A percentile compares a stretch with the other conserved stretches of the same genome.
Evolutionary conservation across 2,113 vertebrate species (phyloP).

Genomic region (Oreochromis aureus): DNA sequence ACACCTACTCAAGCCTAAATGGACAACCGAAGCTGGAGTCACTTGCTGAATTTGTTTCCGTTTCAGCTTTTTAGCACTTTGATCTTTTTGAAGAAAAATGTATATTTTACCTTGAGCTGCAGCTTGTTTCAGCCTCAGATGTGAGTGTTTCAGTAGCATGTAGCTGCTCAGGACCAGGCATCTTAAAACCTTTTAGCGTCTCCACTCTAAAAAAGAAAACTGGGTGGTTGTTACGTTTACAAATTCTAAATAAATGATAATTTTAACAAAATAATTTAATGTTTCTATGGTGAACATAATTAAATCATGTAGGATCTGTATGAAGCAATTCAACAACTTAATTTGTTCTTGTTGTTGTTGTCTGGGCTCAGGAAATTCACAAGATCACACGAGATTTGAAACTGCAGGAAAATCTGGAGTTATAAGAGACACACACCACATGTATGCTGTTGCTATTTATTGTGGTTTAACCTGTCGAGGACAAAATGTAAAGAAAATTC

Average conservation of each 20-base stretch:
- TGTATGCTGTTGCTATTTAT: neutral
- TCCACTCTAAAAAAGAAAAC: neutral
- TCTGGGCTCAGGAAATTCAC: neutral
- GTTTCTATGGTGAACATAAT: neutral
- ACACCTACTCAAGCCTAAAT: neutral
- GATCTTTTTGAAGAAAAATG: neutral
- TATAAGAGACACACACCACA: neutral
- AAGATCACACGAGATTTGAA: fast-evolving
- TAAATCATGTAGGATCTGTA: neutral
- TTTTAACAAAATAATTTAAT: neutral
- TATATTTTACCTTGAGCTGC: neutral
- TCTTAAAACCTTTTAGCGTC: neutral
- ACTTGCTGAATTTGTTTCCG: fast-evolving
- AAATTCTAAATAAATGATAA: neutral
- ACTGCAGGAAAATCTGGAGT: neutral
- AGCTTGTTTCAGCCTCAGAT: neutral
- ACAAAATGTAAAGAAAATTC: neutral
- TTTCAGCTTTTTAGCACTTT: neutral
- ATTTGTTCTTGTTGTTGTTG: neutral
- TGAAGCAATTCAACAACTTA: neutral
- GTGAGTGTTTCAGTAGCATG: fast-evolving
- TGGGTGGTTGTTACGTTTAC: neutral
- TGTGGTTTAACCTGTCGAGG: neutral
- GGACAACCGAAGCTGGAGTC: neutral
- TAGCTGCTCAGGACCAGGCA: neutral